Evolutionary conservation across 2,797 vertebrate genomes (phyloP).

Genomic region (Tauraco hartlaubi): DNA sequence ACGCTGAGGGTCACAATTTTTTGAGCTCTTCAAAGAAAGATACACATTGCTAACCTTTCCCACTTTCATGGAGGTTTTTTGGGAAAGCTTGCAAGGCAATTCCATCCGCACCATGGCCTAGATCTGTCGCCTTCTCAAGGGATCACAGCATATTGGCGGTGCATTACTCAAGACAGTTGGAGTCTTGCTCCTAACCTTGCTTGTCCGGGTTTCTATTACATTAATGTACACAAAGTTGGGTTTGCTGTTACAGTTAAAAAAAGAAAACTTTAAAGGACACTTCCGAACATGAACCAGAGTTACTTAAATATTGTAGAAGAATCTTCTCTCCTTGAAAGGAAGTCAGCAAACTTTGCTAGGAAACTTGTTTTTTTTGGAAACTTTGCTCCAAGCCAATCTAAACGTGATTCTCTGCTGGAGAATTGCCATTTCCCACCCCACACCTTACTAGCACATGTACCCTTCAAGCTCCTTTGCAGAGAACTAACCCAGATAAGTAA

Average conservation of each 20-base stretch:
- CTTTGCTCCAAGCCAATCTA: background rate
- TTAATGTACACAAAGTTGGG: background rate
- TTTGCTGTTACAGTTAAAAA: background rate
- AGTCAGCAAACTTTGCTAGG: background rate
- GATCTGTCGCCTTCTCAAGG: background rate
- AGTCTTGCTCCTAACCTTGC: background rate
- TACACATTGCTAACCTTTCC: background rate
- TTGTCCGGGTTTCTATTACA: background rate
- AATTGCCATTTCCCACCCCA: background rate
- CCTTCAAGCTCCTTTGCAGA: background rate
- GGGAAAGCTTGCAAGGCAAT: background rate
- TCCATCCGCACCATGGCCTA: background rate
- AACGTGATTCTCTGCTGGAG: background rate
- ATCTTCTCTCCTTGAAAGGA: background rate
- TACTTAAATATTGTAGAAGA: background rate
- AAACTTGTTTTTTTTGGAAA: too few relatives aligned
- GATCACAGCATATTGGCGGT: background rate
- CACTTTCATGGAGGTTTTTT: background rate
- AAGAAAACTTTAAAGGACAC: background rate
- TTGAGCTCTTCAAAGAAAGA: background rate
- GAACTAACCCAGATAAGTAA: background rate
- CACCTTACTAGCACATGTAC: background rate
- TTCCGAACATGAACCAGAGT: background rate
- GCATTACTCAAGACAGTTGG: background rate
- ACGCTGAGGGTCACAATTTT: background rate